Conservation (phyloP, 2,888 invertebrate species). For the Rotaria magnacalcarata region DNA sequence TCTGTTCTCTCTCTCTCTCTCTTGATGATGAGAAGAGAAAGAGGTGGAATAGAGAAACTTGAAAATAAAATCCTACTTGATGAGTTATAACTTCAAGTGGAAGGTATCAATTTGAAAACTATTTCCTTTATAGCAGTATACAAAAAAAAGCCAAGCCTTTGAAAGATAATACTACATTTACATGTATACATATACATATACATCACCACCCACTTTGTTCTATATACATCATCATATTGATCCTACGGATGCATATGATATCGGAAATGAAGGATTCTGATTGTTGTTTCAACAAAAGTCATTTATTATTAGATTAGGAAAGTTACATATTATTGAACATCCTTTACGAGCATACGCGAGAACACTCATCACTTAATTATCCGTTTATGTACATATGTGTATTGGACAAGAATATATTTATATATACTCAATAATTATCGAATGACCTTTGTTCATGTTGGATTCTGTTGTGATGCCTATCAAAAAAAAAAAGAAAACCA, state of each 20-base stretch:
- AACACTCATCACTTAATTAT: conserved; percentile 12
- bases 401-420: not conserved
- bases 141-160: not conserved
- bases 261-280: not conserved
- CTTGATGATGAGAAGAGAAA: not conserved
- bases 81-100: not conserved
- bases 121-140: not conserved
- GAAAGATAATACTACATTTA: conserved; percentile 17
- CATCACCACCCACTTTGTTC: not conserved
- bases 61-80: not conserved
- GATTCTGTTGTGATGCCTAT: not conserved
- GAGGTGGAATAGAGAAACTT: not conserved
- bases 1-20: not conserved
- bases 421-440: not conserved
- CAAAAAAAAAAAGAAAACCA: not conserved
- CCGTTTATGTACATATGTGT: not conserved
- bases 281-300: not conserved
- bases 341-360: not conserved
- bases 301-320: not conserved
- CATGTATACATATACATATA: not conserved
- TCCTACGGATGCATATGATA: not conserved
- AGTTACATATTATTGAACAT: not conserved
- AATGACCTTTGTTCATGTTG: not conserved
- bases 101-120: not conserved
- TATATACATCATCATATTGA: not conserved